Evolutionary conservation across 2,888 invertebrate genomes (phyloP).

Genomic region (Caenorhabditis becei): DNA sequence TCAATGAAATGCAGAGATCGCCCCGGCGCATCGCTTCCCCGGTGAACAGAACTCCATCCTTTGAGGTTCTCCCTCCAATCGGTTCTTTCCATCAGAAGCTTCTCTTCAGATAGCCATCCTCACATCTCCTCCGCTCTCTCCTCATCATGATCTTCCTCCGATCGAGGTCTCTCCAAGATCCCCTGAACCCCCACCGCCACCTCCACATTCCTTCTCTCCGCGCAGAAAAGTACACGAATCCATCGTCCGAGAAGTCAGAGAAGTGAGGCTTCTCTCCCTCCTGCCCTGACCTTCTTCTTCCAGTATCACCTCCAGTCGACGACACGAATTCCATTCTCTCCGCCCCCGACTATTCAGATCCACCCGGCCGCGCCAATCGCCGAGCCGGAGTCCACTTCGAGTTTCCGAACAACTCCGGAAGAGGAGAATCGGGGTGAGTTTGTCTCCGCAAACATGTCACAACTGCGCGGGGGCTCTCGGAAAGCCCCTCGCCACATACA

Average conservation of each 20-base stretch:
- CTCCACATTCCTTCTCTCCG: slow-evolving; percentile 39
- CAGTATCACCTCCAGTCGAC: slow-evolving; percentile 48
- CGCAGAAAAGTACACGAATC: slow-evolving; percentile 60
- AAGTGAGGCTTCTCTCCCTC: slow-evolving; percentile 14
- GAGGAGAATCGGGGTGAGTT: slow-evolving; percentile 49
- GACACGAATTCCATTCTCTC: slow-evolving; percentile 31
- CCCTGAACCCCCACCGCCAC: slow-evolving; percentile 34
- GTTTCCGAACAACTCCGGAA: slow-evolving; percentile 52
- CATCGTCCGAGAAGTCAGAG: slow-evolving; percentile 58
- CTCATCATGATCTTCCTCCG: slow-evolving; percentile 40
- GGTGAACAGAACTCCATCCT: slow-evolving; percentile 57
- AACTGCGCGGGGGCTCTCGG: slow-evolving; percentile 23
- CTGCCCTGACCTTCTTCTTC: neutral
- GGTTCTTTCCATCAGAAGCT: neutral
- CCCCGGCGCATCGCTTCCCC: slow-evolving; percentile 58
- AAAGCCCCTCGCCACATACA: neutral
- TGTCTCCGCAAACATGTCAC: slow-evolving; percentile 57
- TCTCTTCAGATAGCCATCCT: slow-evolving; percentile 49
- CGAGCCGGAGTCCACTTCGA: slow-evolving; percentile 66
- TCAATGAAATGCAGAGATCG: slow-evolving; percentile 53
- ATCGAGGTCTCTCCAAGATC: slow-evolving; percentile 30
- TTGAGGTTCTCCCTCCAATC: slow-evolving; percentile 38
- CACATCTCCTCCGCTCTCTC: slow-evolving; percentile 57
- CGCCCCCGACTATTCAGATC: slow-evolving; percentile 41
- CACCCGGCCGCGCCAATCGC: slow-evolving; percentile 66